These are phyloP conservation scores for Oscarella lobularis DNA, from an alignment of 37 sponge, comb jelly and placozoan genomes.

Conservation along the genomic window DNA sequence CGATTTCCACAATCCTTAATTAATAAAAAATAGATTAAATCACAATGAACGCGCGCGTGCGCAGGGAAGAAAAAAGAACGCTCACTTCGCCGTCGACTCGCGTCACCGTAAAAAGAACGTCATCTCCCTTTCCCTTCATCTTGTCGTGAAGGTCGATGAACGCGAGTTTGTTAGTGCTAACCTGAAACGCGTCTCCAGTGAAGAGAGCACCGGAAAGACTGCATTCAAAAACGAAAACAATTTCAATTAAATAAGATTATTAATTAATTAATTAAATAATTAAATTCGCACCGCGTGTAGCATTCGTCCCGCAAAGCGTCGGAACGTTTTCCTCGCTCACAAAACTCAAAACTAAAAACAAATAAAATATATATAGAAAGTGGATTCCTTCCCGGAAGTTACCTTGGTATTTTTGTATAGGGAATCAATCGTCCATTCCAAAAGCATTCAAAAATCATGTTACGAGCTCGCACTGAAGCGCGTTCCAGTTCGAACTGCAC, in stretches of 20 bases:
- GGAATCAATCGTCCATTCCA: constrained; percentile 6
- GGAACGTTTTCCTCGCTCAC: background rate
- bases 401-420: background rate
- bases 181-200: background rate
- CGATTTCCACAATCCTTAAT: background rate
- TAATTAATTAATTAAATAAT: too few relatives aligned
- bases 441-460: background rate
- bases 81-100: background rate
- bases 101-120: background rate
- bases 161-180: constrained; percentile 6
- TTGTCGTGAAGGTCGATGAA: background rate
- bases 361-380: background rate
- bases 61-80: background rate
- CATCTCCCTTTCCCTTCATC: background rate
- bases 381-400: background rate
- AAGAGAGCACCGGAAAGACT: background rate
- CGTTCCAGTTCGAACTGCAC: background rate
- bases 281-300: too few relatives aligned
- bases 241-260: too few relatives aligned
- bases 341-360: background rate
- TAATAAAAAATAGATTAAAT: background rate
- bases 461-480: background rate
- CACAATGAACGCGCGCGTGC: background rate
- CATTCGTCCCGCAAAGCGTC: too few relatives aligned
- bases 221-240: too few relatives aligned